These are phyloP conservation scores for Cephalopachus bancanus DNA, from an alignment of 2,797 vertebrate genomes.

Conservation along the genomic window DNA sequence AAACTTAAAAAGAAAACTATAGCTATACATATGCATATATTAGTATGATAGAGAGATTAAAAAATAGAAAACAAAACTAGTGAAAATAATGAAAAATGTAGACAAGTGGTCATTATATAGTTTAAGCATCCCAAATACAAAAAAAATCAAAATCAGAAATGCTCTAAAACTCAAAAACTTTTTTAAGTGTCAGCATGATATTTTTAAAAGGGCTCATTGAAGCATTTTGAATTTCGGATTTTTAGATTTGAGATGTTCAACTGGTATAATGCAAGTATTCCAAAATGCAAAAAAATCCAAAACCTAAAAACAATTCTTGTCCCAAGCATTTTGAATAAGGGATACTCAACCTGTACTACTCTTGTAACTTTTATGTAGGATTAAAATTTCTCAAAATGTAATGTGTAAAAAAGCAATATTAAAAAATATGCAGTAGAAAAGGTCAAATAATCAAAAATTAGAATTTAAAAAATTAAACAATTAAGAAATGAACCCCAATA, in stretches of 20 bases:
- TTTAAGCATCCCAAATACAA: neutral
- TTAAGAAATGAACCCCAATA: neutral
- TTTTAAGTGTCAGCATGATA: neutral
- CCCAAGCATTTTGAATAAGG: neutral
- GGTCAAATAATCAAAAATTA: neutral
- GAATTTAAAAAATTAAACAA: slow-evolving; percentile 16
- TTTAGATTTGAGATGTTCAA: neutral
- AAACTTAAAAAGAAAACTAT: neutral
- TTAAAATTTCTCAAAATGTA: slow-evolving; percentile 2
- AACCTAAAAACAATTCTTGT: neutral
- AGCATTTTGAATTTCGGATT: neutral
- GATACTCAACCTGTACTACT: neutral
- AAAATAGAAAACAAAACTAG: neutral
- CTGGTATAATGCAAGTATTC: neutral
- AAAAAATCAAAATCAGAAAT: neutral
- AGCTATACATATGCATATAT: neutral
- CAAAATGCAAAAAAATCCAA: neutral
- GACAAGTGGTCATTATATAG: neutral
- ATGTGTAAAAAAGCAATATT: slow-evolving; percentile 7
- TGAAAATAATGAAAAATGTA: neutral
- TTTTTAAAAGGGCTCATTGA: neutral
- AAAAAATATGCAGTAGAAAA: neutral
- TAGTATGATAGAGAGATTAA: neutral
- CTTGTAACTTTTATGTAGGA: neutral
- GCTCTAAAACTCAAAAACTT: neutral